Base-by-base conservation (phyloP, 2,888 invertebrate genomes). In the Epinotia bilunana region DNA sequence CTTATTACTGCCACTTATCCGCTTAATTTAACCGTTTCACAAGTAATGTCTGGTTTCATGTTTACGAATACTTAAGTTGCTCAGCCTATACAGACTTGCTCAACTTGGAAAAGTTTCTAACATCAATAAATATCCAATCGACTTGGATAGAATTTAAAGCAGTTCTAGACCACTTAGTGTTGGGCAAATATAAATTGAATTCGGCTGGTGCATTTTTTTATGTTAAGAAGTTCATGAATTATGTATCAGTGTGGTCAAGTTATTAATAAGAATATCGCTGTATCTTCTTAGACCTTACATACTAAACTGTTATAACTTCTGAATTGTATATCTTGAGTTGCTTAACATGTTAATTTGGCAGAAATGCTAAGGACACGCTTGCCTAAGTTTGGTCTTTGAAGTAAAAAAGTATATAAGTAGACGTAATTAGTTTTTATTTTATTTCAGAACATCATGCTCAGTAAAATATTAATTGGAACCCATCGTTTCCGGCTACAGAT, bases 171-270 rank as follows among this genome's bases (percentile, higher is more conserved):
- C 53, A 43, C 64, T 70, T 69, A 64, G 64, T 60, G 63, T 65
- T 70, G 39, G 49, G 57, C 33, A 70, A 70, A 74, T 69, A 57
- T 65, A 70, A 74, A 74, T 74, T 74, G 70, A 74, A 64, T 70
- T 58, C 18, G 70, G 53, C 65, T 69, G 64, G 53, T 71, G 46
- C 55, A 58, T 49, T 55, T 74, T 62, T 73, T 70, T 58, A 60
- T 69, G 69, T 60, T 60, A 23, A 23, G 5, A 58, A 58, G 39
- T 43, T 60, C n/a, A 9, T 69, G 23, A 46, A 69, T 46, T 58
- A 69, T 69, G 58, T 23, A 58, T n/a, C n/a, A n/a, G 20, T 23
- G 57, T 6, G 55, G 7, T 13, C 2, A 28, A 55, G 55, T 65
- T 33, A 55, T 33, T 9, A 65, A 55, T 20, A 46, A 43, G 33